Evolutionary conservation across 2,113 vertebrate genomes (phyloP), one percentile per base, ranked within the genome.

Genomic region (Psilopsiagon aurifrons): DNA sequence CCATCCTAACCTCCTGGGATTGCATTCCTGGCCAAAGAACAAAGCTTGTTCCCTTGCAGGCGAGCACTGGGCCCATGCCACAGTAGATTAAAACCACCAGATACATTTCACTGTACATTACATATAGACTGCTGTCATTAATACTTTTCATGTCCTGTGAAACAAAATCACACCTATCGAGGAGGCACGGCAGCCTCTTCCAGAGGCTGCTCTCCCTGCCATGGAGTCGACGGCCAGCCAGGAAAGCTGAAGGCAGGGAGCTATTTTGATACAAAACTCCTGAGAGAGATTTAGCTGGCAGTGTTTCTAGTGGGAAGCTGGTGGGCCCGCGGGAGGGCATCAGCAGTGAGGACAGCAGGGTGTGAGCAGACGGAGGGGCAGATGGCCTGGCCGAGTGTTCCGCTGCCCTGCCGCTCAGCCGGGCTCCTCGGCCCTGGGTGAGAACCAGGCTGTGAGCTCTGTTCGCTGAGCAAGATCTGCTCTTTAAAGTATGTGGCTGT

Each of bases 371-470:
- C 13, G 23, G 93, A 73, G 8, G 69, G 33, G 52, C 33, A 87
- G 94, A 57, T 76, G 88, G 90, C 64, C 25, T 13, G 1, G 3
- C 76, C 0, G 3, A 29, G 55, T 2, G 2, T 3, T 33, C 43
- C 0, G 5, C 80, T 17, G 66, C n/a, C 64, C 68, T 35, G 71
- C 75, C 0, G 6, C 83, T 52, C 43, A 1, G 6, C 69, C 7
- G 62, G 68, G 62, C 70, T 79, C 43, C 83, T 39, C 2, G 3
- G 69, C 76, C 37, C 1, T 7, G 2, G 3, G 23, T 6, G 4
- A 10, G 10, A 63, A 12, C 4, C 2, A 4, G 12, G 8, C 66
- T 0, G 15, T 8, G 17, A 67, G 11, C 17, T 13, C 64, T 17
- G 1, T 1, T 11, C 14, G 77, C 49, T 44, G 35, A 24, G 11